Conservation (phyloP, 92 coral and sea anemone genomes). For the Ricordea florida region DNA sequence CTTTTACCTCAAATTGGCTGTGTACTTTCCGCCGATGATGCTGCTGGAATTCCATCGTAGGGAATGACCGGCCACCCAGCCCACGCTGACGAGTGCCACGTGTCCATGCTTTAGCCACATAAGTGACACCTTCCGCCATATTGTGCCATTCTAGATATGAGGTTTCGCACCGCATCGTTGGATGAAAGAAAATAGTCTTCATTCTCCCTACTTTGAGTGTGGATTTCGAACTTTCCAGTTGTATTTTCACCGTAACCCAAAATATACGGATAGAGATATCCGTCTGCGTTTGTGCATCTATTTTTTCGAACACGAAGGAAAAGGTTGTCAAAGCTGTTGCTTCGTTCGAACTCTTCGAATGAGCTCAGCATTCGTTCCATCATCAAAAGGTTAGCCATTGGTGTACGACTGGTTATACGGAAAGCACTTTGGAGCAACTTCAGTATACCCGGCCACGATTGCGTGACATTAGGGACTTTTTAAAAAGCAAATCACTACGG, state of each 20-base stretch:
- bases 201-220: not conserved
- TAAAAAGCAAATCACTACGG: no score
- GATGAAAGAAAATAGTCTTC: no score
- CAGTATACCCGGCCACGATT: no score
- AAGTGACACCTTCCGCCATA: no score
- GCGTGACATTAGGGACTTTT: no score
- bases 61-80: conserved; percentile 8
- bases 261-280: not conserved
- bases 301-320: not conserved
- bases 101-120: no score
- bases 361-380: no score
- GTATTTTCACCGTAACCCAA: not conserved
- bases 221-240: not conserved
- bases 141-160: not conserved
- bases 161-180: not conserved
- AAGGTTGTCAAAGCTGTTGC: no score
- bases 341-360: no score
- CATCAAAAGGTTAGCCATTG: no score
- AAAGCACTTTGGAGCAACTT: no score
- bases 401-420: no score
- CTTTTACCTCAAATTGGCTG: conserved; percentile 18
- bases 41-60: not conserved
- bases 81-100: not conserved
- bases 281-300: not conserved
- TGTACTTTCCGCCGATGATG: not conserved